These are phyloP conservation scores for Galeopterus variegatus DNA, from an alignment of 2,113 vertebrate species.

Conservation along the genomic window DNA sequence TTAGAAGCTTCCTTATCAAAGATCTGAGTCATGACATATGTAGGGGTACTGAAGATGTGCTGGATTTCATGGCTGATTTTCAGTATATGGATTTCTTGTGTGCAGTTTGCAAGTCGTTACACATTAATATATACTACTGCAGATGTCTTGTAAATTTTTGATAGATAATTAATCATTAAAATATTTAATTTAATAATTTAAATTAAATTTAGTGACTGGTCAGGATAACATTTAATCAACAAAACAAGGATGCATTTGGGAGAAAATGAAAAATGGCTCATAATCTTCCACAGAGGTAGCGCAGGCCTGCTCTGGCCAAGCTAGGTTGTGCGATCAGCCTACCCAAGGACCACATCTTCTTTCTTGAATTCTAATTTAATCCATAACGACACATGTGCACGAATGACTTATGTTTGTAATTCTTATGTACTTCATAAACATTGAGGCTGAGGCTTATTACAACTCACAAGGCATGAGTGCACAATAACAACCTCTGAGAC, in stretches of 20 bases:
- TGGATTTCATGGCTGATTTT: background rate
- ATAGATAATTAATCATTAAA: background rate
- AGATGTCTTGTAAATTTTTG: background rate
- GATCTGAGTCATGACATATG: background rate
- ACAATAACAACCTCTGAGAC: background rate
- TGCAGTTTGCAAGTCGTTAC: background rate
- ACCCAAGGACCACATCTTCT: no score
- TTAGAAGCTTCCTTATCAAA: background rate
- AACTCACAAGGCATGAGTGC: background rate
- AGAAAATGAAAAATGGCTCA: background rate
- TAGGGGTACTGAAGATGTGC: background rate
- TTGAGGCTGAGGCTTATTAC: background rate
- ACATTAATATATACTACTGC: background rate
- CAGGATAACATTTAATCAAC: background rate
- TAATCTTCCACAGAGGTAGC: no score
- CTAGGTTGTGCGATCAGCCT: no score
- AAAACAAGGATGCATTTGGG: background rate
- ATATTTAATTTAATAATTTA: background rate
- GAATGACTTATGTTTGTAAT: background rate
- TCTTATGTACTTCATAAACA: background rate
- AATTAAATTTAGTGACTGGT: no score
- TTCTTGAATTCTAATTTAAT: background rate
- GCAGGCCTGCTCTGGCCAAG: no score
- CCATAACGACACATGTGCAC: rapidly evolving
- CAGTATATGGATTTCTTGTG: background rate